Evolutionary conservation across 2,113 vertebrate species (phyloP).

Genomic region (Morone chrysops): DNA sequence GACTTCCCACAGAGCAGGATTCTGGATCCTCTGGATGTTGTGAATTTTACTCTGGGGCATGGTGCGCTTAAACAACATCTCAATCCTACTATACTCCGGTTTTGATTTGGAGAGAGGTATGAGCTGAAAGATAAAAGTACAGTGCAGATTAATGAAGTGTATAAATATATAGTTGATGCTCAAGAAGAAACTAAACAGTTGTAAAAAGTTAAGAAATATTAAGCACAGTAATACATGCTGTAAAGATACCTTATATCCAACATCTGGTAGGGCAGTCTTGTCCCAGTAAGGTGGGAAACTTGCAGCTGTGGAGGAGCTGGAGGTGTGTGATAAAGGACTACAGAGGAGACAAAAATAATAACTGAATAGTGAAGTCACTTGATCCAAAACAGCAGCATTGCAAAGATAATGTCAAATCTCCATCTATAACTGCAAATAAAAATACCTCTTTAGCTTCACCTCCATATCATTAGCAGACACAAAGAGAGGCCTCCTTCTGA

Average conservation of each 20-base stretch:
- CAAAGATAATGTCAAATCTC: neutral
- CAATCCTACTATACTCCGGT: slow-evolving; percentile 79
- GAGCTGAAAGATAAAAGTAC: slow-evolving; percentile 72
- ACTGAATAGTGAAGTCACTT: neutral
- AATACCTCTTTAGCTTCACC: slow-evolving; percentile 75
- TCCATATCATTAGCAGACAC: slow-evolving; percentile 88
- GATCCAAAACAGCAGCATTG: neutral
- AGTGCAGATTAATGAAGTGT: neutral
- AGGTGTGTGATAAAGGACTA: slow-evolving; percentile 48
- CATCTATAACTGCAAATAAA: neutral
- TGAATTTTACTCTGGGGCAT: slow-evolving; percentile 82
- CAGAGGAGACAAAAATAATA: neutral
- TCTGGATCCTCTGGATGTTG: slow-evolving; percentile 89
- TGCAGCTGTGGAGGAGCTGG: slow-evolving; percentile 53
- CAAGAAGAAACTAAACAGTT: neutral
- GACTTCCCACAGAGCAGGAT: slow-evolving; percentile 86
- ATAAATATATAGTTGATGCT: neutral
- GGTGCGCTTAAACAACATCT: slow-evolving; percentile 82
- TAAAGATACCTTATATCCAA: slow-evolving; percentile 86
- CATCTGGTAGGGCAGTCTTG: slow-evolving; percentile 82
- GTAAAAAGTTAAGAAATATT: neutral
- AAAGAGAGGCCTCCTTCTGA: slow-evolving; percentile 90
- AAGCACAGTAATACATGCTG: neutral
- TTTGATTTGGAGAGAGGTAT: slow-evolving; percentile 66
- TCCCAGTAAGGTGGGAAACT: slow-evolving; percentile 90